Evolutionary conservation across 1,140 invertebrate genomes (phyloP).

Genomic region (Daktulosphaira vitifoliae): DNA sequence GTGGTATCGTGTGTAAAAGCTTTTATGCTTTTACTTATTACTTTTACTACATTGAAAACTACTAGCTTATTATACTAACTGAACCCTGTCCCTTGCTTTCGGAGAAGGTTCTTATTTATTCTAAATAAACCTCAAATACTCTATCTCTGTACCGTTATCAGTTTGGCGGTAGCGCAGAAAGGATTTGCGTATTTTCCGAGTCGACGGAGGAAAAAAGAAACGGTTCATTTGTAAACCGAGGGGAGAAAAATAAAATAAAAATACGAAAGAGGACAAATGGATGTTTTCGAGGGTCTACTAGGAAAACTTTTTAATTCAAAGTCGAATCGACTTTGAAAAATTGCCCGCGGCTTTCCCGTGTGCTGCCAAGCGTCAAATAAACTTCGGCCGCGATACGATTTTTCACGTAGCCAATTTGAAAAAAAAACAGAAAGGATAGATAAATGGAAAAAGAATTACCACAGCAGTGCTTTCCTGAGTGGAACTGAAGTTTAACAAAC

Average conservation of each 20-base stretch:
- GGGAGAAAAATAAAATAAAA: background rate
- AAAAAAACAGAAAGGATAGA: background rate
- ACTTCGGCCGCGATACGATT: conserved; percentile 1
- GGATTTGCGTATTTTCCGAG: conserved; percentile 8
- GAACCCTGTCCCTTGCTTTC: too few relatives aligned
- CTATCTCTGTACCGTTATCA: background rate
- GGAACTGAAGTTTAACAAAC: too few relatives aligned
- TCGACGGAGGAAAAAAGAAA: background rate
- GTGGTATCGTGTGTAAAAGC: too few relatives aligned
- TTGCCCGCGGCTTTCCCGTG: background rate
- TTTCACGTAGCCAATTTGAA: conserved; percentile 15
- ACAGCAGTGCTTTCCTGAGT: too few relatives aligned
- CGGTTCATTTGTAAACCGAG: background rate
- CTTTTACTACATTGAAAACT: too few relatives aligned
- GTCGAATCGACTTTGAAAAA: conserved; percentile 26
- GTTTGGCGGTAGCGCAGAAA: background rate
- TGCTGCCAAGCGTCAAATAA: conserved; percentile 31
- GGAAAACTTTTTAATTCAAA: conserved; percentile 29
- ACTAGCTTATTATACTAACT: too few relatives aligned
- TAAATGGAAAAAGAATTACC: too few relatives aligned
- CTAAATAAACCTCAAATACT: too few relatives aligned
- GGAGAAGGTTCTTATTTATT: too few relatives aligned
- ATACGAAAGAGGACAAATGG: too few relatives aligned
- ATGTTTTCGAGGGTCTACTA: background rate
- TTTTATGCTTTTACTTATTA: too few relatives aligned